Conservation (phyloP, 2,797 vertebrate species). For the Dendrocincla fuliginosa region DNA sequence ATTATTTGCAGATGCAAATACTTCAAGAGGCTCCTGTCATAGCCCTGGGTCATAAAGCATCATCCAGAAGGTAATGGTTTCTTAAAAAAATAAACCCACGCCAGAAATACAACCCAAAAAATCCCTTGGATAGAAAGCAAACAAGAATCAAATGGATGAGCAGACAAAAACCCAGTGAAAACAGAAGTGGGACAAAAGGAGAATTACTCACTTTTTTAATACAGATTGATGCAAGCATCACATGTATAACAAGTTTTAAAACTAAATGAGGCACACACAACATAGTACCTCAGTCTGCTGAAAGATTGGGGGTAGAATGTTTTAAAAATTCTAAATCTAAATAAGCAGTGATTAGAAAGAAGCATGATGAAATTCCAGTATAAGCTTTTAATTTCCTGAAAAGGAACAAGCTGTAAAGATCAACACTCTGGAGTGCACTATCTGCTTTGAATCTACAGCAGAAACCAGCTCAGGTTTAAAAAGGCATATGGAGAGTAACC, state of each 20-base stretch:
- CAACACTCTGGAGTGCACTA: not conserved
- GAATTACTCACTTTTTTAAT: not conserved
- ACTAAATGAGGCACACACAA: not conserved
- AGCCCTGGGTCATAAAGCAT: not conserved
- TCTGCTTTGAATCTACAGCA: not conserved
- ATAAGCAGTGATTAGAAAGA: not conserved
- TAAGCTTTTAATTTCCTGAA: not conserved
- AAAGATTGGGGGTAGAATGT: not conserved
- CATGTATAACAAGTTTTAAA: not conserved
- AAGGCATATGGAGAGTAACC: not conserved
- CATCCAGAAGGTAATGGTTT: not conserved
- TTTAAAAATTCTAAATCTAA: not conserved
- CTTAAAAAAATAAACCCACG: not conserved
- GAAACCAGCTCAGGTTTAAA: not conserved
- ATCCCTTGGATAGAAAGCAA: not conserved
- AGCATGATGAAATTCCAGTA: not conserved
- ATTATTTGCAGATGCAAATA: not conserved
- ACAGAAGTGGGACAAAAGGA: not conserved
- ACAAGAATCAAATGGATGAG: not conserved
- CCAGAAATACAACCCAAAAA: too few species aligned
- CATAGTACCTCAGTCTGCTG: not conserved
- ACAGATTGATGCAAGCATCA: not conserved
- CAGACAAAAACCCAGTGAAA: not conserved
- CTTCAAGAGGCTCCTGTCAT: not conserved
- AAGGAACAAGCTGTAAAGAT: not conserved